Evolutionary conservation across 2,113 vertebrate species (phyloP).

Genomic region (Orthonyx spaldingii): DNA sequence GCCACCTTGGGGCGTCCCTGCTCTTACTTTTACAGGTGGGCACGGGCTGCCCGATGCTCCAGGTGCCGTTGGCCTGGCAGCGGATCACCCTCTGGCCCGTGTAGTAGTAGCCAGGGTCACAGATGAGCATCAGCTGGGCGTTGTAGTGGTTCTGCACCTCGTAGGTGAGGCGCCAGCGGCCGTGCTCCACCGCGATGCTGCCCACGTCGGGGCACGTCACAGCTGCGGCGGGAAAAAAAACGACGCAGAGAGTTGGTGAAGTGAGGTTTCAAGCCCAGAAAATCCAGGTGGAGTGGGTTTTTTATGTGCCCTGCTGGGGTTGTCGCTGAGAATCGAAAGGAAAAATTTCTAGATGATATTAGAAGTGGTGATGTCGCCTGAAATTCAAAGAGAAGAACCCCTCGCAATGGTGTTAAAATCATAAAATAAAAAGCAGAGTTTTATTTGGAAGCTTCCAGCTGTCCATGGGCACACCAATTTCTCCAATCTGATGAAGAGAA

Average conservation of each 20-base stretch:
- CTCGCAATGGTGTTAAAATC: background rate
- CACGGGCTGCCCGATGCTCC: slow-evolving; percentile 87
- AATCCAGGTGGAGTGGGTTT: background rate
- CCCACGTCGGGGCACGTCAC: slow-evolving; percentile 87
- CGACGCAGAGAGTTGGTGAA: fast-evolving
- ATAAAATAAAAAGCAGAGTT: background rate
- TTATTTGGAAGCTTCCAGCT: background rate
- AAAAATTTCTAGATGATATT: fast-evolving
- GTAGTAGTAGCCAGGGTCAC: slow-evolving; percentile 96
- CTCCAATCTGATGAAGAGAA: no score
- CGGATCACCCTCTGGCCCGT: slow-evolving; percentile 87
- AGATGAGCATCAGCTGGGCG: slow-evolving; percentile 92
- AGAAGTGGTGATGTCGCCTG: background rate
- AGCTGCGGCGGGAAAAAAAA: slow-evolving; percentile 72
- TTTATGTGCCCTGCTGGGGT: background rate
- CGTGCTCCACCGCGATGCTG: slow-evolving; percentile 87
- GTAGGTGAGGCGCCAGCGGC: slow-evolving; percentile 92
- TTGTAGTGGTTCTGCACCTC: slow-evolving; percentile 91
- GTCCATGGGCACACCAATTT: background rate
- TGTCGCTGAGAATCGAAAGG: background rate
- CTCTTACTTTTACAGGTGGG: slow-evolving; percentile 90
- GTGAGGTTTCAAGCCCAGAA: background rate
- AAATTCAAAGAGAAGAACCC: background rate
- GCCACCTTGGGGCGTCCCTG: fast-evolving
- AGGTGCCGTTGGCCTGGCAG: slow-evolving; percentile 88